phyloP scores from a whole-genome alignment of 2,113 vertebrate genomes.

The Pantherophis guttatus region DNA sequence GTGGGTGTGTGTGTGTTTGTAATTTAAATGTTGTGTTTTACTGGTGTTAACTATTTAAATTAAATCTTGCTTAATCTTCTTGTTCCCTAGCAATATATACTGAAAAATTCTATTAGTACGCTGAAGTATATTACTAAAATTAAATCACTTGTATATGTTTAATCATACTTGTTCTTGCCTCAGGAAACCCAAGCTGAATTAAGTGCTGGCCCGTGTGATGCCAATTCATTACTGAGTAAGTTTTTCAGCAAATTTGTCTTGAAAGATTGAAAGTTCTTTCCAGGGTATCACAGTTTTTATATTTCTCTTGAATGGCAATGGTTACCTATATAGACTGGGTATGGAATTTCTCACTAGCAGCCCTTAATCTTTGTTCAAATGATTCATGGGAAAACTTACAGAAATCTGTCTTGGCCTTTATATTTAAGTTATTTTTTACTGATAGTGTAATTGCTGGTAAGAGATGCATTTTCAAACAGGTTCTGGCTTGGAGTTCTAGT shows the following conservation, averaged over 20 bases:
- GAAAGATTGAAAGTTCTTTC: not conserved
- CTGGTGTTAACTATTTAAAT: not conserved
- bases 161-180: not conserved
- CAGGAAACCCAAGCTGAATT: not conserved
- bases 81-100: not conserved
- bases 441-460: not conserved
- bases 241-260: not conserved
- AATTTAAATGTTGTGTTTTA: not conserved
- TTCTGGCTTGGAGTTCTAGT: not conserved
- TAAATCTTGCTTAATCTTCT: not conserved
- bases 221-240: not conserved
- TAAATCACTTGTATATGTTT: not conserved
- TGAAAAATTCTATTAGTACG: not conserved
- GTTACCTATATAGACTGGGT: not conserved
- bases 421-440: not conserved
- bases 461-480: not conserved
- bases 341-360: not conserved
- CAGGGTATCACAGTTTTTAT: not conserved
- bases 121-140: not conserved
- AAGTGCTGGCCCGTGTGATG: not conserved
- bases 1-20: not conserved
- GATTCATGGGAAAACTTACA: not conserved
- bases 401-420: not conserved
- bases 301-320: not conserved
- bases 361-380: not conserved